These are phyloP conservation scores for Volucella inanis DNA, from an alignment of 2,888 invertebrate genomes.

Conservation along the genomic window DNA sequence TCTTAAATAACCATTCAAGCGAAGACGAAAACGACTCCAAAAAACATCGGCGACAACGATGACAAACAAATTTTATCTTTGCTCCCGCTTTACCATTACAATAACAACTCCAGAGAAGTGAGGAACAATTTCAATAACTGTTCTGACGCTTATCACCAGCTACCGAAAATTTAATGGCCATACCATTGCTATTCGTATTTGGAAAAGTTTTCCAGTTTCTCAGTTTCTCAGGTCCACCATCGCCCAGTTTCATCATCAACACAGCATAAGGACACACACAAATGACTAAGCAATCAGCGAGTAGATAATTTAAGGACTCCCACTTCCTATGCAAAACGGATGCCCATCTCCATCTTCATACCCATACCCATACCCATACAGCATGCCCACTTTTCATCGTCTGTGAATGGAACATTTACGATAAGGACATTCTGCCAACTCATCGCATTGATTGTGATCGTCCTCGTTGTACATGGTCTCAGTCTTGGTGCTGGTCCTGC, in stretches of 20 bases:
- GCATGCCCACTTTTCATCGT: conserved; percentile 21
- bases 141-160: conserved; percentile 45
- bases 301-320: conserved; percentile 46
- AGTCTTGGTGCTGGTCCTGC: too few relatives aligned
- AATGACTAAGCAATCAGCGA: conserved; percentile 59
- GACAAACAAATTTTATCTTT: conserved; percentile 64
- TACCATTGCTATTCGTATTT: background rate
- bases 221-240: background rate
- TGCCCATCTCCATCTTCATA: too few relatives aligned
- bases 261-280: conserved; percentile 59
- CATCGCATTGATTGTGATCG: conserved; percentile 66
- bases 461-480: conserved; percentile 4
- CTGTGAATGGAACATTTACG: conserved; percentile 44
- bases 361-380: too few relatives aligned
- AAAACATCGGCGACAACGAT: conserved; percentile 26
- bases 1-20: conserved; percentile 6
- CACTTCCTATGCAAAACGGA: background rate
- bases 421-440: conserved; percentile 71
- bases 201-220: background rate
- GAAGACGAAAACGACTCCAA: background rate
- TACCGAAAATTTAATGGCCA: conserved; percentile 56
- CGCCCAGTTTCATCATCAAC: conserved; percentile 6
- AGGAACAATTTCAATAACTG: conserved; percentile 57
- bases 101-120: background rate
- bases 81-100: conserved; percentile 25